Conservation (phyloP, 2,888 invertebrate species). For the Leptinotarsa tumamoca region DNA sequence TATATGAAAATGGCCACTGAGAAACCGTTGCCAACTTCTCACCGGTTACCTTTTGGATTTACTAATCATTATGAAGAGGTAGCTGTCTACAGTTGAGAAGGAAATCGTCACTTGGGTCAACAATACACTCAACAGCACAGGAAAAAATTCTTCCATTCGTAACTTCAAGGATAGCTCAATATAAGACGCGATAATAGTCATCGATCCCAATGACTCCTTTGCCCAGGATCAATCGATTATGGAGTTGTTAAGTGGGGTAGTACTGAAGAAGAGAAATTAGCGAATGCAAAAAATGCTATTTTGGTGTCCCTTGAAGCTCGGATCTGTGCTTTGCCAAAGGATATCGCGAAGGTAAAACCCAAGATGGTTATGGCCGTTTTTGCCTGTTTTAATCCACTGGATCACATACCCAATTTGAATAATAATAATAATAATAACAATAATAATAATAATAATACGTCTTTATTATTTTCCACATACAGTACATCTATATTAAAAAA, state of each 20-base stretch:
- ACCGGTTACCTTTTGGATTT: no score
- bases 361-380: conserved; percentile 99
- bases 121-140: conserved; percentile 82
- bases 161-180: conserved; percentile 91
- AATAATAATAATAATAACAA: conserved; percentile 26
- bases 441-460: no score
- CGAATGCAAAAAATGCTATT: conserved; percentile 99
- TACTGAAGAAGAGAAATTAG: conserved; percentile 87
- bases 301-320: conserved; percentile 97
- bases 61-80: no score
- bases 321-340: conserved; percentile 98
- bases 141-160: conserved; percentile 79
- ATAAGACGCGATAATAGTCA: conserved; percentile 90
- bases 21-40: no score
- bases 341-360: conserved; percentile 97
- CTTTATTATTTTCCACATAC: no score
- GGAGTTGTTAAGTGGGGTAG: conserved; percentile 86
- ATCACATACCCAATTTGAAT: conserved; percentile 92
- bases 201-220: conserved; percentile 96
- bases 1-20: no score
- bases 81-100: conserved; percentile 86
- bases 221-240: conserved; percentile 95
- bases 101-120: conserved; percentile 99
- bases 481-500: no score
- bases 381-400: conserved; percentile 98